phyloP scores from a whole-genome alignment of 2,113 vertebrate genomes.

The Zapus hudsonius region DNA sequence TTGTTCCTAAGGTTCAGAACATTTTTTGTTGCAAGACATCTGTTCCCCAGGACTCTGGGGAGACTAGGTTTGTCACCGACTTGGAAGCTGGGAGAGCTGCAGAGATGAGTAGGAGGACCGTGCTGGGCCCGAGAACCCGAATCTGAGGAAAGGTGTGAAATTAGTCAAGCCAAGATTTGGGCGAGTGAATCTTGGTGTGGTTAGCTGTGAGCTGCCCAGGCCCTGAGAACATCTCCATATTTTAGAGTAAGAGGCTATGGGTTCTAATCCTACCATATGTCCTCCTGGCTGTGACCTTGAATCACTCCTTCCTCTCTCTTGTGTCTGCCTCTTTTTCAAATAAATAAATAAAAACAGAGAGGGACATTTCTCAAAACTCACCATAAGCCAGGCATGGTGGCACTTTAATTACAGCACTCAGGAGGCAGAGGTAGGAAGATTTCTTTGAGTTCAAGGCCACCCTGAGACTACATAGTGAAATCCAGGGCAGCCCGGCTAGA shows the following conservation, averaged over 20 bases:
- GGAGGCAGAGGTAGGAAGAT: too few relatives aligned
- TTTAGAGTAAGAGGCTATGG: background rate
- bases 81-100: slow-evolving; percentile 22
- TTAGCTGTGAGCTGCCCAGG: background rate
- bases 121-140: slow-evolving; percentile 27
- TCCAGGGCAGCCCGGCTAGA: too few relatives aligned
- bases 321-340: too few relatives aligned
- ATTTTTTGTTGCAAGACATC: slow-evolving; percentile 33
- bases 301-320: too few relatives aligned
- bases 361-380: too few relatives aligned
- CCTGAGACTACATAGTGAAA: too few relatives aligned
- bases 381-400: too few relatives aligned
- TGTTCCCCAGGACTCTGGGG: slow-evolving; percentile 21
- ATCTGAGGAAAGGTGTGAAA: slow-evolving; percentile 60
- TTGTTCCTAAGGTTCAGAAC: background rate
- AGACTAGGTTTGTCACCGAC: slow-evolving; percentile 37
- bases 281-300: background rate
- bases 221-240: background rate
- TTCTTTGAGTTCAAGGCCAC: too few relatives aligned
- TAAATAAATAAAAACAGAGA: too few relatives aligned
- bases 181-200: background rate
- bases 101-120: slow-evolving; percentile 15
- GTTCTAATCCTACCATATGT: background rate
- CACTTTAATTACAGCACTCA: too few relatives aligned
- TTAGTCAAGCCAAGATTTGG: slow-evolving; percentile 43